A percentile compares a stretch with the other conserved stretches of the same genome.
Conservation (phyloP, 1,140 invertebrate species). For the Diorhabda sublineata region DNA sequence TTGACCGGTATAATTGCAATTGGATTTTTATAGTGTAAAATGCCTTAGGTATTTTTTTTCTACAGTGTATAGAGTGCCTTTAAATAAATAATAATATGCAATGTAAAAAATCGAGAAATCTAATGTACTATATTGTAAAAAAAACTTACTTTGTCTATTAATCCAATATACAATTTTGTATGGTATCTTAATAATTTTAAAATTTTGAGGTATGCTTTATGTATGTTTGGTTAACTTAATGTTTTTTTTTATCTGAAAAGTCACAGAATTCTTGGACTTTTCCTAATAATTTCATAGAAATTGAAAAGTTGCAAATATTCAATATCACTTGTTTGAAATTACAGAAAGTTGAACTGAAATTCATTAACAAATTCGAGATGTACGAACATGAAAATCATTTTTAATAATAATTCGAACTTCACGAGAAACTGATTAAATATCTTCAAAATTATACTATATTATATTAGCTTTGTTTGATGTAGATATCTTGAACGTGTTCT, state of each 20-base stretch:
- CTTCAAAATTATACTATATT: too few relatives aligned
- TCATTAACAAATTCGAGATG: too few relatives aligned
- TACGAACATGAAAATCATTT: too few relatives aligned
- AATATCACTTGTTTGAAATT: too few relatives aligned
- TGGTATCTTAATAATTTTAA: constrained; percentile 28
- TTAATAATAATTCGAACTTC: too few relatives aligned
- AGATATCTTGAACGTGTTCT: too few relatives aligned
- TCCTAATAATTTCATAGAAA: neutral
- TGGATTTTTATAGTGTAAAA: neutral
- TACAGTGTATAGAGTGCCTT: constrained; percentile 21
- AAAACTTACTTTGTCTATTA: constrained; percentile 29
- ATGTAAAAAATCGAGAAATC: constrained; percentile 18
- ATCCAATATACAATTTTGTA: constrained; percentile 31
- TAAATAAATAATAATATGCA: constrained; percentile 18
- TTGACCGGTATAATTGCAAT: neutral
- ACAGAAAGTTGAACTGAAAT: too few relatives aligned
- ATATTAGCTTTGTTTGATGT: too few relatives aligned
- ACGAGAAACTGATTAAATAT: too few relatives aligned
- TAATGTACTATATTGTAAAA: constrained; percentile 23
- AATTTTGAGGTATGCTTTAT: constrained; percentile 9
- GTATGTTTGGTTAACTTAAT: neutral
- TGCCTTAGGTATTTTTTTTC: neutral
- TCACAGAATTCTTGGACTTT: too few relatives aligned
- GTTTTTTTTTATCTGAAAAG: neutral
- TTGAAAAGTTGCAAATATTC: too few relatives aligned